Evolutionary conservation across 2,888 invertebrate species (phyloP), one percentile per base, ranked within the genome.

Genomic region (Leptinotarsa tumamoca): DNA sequence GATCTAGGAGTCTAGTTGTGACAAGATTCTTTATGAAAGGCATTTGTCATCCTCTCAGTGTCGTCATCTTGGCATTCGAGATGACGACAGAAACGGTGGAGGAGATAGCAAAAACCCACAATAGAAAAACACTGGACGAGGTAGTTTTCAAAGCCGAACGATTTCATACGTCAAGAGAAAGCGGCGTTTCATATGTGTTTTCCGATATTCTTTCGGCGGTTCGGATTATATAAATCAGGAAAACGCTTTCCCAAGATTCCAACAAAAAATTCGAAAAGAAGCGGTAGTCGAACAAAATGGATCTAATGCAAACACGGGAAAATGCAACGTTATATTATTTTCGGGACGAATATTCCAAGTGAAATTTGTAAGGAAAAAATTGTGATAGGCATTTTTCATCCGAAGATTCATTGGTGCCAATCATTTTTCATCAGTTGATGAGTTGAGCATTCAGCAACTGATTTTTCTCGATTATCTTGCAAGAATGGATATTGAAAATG

Each of bases 41-140:
- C 58, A 58, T 58, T 58, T 14, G 23, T 58, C 58, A 58, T 58
- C 2, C 27, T 58, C 58, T 58, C 58, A 58, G 58, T 21, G 23
- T 27, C 21, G 58, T 58, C 58, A 23, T 23, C 10, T 43, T 21
- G 13, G 58, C 23, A 58, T 58, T 58, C 23, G 4, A 58, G 23
- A 4, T 58, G 58, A 58, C 58, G 58, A 58, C 58, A 14, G 23
- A 23, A 13, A 58, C 23, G 4, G 58, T 58, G 58, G 23, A 58
- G 23, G 15, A 58, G 27, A 10, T 0, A 58, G 23, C 58, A 58
- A 58, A 58, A 58, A 58, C 43, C 2, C 13, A 4, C 15, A 14
- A 58, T 15, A 3, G 58, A 58, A 58, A 58, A 58, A 58, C 58
- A 15, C 3, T 15, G 15, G 14, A 58, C 52, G 4, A 15, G 21